These are phyloP conservation scores for Mystacornis crossleyi DNA, from an alignment of 2,113 vertebrate genomes.

Conservation along the genomic window DNA sequence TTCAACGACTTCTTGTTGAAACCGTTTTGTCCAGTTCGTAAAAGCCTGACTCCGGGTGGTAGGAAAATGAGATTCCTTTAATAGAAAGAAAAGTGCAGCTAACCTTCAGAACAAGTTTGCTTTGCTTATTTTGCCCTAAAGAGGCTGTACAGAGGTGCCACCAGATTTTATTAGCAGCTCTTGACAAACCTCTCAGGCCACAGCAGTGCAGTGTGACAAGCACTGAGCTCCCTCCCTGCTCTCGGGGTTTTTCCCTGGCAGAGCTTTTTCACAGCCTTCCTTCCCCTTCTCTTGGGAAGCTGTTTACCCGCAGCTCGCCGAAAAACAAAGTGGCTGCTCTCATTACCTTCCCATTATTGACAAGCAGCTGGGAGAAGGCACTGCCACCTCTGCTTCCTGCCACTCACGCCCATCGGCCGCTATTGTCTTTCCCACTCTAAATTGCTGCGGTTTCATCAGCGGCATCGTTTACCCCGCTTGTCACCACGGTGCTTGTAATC, in stretches of 20 bases:
- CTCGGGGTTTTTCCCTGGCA: neutral
- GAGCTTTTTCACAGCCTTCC: neutral
- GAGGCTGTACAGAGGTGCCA: neutral
- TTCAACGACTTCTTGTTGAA: neutral
- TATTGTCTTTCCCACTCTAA: neutral
- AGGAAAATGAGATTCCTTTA: neutral
- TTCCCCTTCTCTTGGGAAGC: neutral
- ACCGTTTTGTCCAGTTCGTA: neutral
- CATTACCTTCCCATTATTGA: neutral
- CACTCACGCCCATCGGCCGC: neutral
- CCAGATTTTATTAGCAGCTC: neutral
- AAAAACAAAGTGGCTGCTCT: neutral
- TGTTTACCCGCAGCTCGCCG: neutral
- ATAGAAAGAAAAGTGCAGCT: neutral
- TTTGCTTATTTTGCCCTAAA: neutral
- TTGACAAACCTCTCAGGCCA: neutral
- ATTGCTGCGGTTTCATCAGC: neutral
- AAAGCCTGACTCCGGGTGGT: neutral
- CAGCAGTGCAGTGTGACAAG: rapidly evolving
- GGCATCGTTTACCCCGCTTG: neutral
- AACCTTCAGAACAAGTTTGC: neutral
- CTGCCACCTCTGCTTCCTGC: neutral
- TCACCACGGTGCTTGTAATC: neutral
- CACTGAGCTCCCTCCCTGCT: neutral
- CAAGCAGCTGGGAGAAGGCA: neutral